These are phyloP conservation scores for Eumeta japonica DNA, from an alignment of 1,140 invertebrate species.

Conservation along the genomic window DNA sequence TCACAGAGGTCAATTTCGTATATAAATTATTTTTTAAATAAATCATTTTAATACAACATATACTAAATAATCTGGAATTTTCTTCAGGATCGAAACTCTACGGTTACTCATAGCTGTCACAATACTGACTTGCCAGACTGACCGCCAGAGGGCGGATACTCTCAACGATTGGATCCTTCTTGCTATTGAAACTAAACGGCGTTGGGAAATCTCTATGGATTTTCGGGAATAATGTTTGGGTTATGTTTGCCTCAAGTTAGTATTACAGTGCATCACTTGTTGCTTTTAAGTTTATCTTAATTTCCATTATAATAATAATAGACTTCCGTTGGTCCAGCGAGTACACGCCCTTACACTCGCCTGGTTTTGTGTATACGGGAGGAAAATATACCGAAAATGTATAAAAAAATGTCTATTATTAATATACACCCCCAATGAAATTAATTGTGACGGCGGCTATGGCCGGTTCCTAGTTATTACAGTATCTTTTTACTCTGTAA, in stretches of 20 bases:
- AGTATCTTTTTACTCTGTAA: too few species aligned
- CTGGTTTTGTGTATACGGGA: too few species aligned
- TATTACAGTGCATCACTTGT: not conserved
- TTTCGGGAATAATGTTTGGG: conserved; percentile 87
- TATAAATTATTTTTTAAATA: too few species aligned
- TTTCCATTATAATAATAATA: not conserved
- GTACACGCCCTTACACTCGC: too few species aligned
- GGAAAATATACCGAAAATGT: too few species aligned
- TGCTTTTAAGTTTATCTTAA: too few species aligned
- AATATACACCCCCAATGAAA: too few species aligned
- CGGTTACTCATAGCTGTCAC: conserved; percentile 85
- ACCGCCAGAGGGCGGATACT: conserved; percentile 76
- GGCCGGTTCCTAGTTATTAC: too few species aligned
- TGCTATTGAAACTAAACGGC: conserved; percentile 88
- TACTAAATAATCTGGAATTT: conserved; percentile 8
- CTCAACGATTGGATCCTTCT: conserved; percentile 93
- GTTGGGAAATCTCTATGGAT: conserved; percentile 88
- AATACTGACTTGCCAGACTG: conserved; percentile 77
- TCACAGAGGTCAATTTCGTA: too few species aligned
- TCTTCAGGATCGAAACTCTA: conserved; percentile 76
- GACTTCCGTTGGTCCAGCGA: too few species aligned
- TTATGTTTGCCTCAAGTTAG: conserved; percentile 79
- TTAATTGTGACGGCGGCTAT: too few species aligned
- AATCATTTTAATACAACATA: not conserved
- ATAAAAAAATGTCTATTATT: too few species aligned